A percentile compares a stretch with the other conserved stretches of the same genome.
phyloP scores from a whole-genome alignment of 1,140 invertebrate genomes.

The Drosophila erecta region DNA sequence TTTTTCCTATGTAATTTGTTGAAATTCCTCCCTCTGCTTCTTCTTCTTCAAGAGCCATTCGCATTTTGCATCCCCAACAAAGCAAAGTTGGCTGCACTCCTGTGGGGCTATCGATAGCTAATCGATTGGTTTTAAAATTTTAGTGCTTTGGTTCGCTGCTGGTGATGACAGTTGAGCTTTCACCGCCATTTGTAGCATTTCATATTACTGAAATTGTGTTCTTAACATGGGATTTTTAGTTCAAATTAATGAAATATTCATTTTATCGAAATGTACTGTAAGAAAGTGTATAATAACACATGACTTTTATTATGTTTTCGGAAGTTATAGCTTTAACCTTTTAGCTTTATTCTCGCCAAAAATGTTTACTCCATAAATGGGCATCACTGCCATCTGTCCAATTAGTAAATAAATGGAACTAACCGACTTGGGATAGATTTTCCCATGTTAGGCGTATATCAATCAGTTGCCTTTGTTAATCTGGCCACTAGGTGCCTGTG shows the following conservation, averaged over 20 bases:
- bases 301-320: no score
- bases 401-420: slow-evolving; percentile 10
- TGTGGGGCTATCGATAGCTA: neutral
- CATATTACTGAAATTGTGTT: neutral
- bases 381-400: neutral
- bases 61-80: slow-evolving; percentile 37
- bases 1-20: slow-evolving; percentile 74
- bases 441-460: neutral
- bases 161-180: neutral
- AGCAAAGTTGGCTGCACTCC: slow-evolving; percentile 11
- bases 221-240: no score
- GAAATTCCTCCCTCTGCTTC: slow-evolving; percentile 70
- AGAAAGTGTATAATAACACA: no score
- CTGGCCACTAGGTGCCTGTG: neutral
- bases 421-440: neutral
- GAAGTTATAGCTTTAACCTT: neutral
- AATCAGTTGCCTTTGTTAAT: neutral
- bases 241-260: no score
- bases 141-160: neutral
- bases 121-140: neutral
- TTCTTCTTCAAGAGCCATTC: slow-evolving; percentile 59
- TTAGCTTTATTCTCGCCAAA: neutral
- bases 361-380: neutral
- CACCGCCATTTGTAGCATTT: neutral
- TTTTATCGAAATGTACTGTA: no score